phyloP scores from a whole-genome alignment of 2,888 invertebrate species.

The Cinara cedri region DNA sequence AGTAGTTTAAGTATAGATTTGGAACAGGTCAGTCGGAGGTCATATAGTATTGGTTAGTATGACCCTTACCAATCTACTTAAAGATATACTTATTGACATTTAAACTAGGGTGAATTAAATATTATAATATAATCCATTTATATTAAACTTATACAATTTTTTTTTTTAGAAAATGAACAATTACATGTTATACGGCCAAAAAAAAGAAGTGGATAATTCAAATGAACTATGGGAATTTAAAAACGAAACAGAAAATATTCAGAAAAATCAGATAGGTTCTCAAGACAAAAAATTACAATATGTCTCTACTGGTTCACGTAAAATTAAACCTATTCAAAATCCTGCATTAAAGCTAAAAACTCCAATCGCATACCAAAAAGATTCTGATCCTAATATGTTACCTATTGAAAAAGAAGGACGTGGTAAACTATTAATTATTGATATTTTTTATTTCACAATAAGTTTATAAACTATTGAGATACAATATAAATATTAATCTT shows the following conservation, averaged over 20 bases:
- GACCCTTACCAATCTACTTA: too few relatives aligned
- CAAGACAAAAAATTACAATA: conserved; percentile 23
- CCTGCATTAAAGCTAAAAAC: conserved; percentile 77
- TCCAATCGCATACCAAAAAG: conserved; percentile 78
- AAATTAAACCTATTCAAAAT: conserved; percentile 77
- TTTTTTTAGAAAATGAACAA: conserved; percentile 47
- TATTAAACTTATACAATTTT: neutral
- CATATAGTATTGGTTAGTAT: too few relatives aligned
- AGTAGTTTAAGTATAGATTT: too few relatives aligned
- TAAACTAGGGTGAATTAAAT: too few relatives aligned
- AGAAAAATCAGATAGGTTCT: conserved; percentile 9
- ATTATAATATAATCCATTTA: neutral
- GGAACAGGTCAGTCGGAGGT: too few relatives aligned
- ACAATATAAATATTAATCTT: neutral
- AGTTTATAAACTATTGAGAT: neutral
- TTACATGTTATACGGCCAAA: conserved; percentile 30
- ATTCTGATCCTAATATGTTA: conserved; percentile 82
- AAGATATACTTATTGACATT: too few relatives aligned
- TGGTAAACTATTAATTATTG: conserved; percentile 69
- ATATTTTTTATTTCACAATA: neutral
- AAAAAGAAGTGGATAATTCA: conserved; percentile 38
- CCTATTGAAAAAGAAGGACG: conserved; percentile 88
- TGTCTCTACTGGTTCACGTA: conserved; percentile 63
- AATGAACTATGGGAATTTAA: conserved; percentile 20
- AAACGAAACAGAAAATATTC: neutral